Evolutionary conservation across 2,113 vertebrate genomes (phyloP).

Genomic region (Orycteropus afer): DNA sequence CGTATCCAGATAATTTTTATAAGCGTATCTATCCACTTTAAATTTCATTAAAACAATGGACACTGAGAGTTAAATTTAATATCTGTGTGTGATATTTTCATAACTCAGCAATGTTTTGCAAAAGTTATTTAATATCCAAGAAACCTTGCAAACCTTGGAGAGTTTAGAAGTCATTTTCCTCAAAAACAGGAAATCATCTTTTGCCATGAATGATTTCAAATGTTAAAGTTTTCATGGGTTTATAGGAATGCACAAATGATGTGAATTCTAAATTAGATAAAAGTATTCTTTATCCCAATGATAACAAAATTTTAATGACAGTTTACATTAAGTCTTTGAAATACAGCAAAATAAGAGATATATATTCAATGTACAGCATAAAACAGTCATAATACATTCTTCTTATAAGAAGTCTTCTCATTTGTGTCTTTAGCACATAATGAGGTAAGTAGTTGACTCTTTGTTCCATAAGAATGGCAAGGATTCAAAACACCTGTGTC

Average conservation of each 20-base stretch:
- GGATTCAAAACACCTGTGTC: not conserved
- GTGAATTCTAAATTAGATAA: not conserved
- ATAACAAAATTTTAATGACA: constrained; percentile 48
- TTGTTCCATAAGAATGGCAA: constrained; percentile 73
- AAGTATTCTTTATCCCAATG: not conserved
- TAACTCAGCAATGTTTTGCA: constrained; percentile 25
- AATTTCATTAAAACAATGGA: constrained; percentile 15
- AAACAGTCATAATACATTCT: constrained; percentile 59
- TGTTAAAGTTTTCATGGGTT: not conserved
- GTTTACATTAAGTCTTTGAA: constrained; percentile 40
- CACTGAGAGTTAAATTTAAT: not conserved
- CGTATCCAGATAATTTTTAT: not conserved
- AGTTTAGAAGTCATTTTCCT: constrained; percentile 29
- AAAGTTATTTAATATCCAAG: constrained; percentile 4
- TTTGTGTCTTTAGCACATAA: constrained; percentile 76
- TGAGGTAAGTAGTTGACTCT: constrained; percentile 80
- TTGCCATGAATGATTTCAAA: constrained; percentile 11
- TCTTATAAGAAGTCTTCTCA: constrained; percentile 73
- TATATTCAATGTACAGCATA: constrained; percentile 71
- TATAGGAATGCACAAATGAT: constrained; percentile 59
- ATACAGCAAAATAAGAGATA: constrained; percentile 49
- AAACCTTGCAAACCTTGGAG: not conserved
- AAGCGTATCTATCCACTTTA: not conserved
- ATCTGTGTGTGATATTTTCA: not conserved
- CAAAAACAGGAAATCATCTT: constrained; percentile 17